Percentiles rank a stretch among this genome's conserved stretches.
These are phyloP conservation scores for Lamellibrachia columna DNA, from an alignment of 2,888 invertebrate genomes.

Conservation along the genomic window DNA sequence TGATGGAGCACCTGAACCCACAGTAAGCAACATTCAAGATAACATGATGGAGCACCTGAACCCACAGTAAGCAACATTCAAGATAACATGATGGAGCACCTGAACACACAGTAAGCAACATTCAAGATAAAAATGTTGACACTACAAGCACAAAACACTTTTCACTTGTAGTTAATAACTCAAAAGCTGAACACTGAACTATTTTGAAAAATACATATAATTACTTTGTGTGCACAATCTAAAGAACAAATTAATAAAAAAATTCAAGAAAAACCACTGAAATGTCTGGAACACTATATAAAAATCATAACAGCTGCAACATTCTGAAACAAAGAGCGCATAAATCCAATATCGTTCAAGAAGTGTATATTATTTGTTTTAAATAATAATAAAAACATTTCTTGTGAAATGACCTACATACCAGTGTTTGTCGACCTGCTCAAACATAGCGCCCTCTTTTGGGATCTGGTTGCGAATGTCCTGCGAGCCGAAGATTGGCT, in stretches of 20 bases:
- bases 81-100: constrained; percentile 60
- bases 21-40: background rate
- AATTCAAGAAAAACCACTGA: too few species aligned
- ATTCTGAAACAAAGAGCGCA: too few species aligned
- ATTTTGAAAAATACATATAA: background rate
- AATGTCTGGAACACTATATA: too few species aligned
- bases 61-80: background rate
- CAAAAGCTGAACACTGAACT: background rate
- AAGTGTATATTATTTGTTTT: too few species aligned
- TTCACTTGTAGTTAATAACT: background rate
- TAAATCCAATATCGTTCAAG: too few species aligned
- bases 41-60: constrained; percentile 62
- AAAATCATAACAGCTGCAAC: too few species aligned
- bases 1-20: constrained; percentile 58
- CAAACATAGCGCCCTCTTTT: constrained; percentile 64
- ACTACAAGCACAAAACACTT: background rate
- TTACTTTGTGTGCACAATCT: background rate
- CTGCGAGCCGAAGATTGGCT: constrained; percentile 65
- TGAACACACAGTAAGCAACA: constrained; percentile 36
- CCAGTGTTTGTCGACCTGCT: constrained; percentile 64
- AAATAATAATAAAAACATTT: background rate
- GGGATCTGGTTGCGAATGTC: constrained; percentile 65
- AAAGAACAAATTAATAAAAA: too few species aligned
- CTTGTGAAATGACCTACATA: constrained; percentile 33
- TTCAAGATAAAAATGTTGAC: background rate